phyloP scores from a whole-genome alignment of 1,140 invertebrate genomes.

The Eubasilissa regina region DNA sequence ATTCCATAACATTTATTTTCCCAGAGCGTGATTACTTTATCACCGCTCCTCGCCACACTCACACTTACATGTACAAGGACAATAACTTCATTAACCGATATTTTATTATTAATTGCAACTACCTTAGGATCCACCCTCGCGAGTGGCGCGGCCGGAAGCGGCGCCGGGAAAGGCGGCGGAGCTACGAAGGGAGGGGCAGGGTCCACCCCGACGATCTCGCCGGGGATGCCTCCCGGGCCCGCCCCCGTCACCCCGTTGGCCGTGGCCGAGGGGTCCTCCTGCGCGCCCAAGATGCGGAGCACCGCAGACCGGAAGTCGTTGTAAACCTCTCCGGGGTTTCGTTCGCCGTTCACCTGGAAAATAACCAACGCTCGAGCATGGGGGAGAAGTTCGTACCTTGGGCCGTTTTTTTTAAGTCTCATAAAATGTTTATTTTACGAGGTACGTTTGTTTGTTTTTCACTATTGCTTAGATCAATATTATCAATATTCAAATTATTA shows the following conservation, averaged over 20 bases:
- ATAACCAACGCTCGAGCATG: neutral
- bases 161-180: slow-evolving; percentile 55
- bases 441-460: too few species aligned
- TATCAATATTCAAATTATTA: too few species aligned
- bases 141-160: slow-evolving; percentile 57
- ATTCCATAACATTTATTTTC: too few species aligned
- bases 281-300: slow-evolving; percentile 79
- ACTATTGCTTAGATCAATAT: too few species aligned
- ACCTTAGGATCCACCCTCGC: slow-evolving; percentile 66
- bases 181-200: slow-evolving; percentile 66
- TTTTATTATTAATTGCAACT: slow-evolving; percentile 17
- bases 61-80: too few species aligned
- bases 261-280: slow-evolving; percentile 75
- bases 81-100: neutral
- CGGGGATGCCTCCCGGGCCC: slow-evolving; percentile 71
- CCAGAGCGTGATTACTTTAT: too few species aligned
- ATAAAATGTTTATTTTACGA: too few species aligned
- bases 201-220: slow-evolving; percentile 74
- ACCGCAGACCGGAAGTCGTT: slow-evolving; percentile 84
- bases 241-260: slow-evolving; percentile 73
- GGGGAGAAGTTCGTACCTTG: too few species aligned
- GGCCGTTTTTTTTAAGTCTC: too few species aligned
- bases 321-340: slow-evolving; percentile 87
- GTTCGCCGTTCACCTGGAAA: slow-evolving; percentile 84
- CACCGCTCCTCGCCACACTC: too few species aligned